Evolutionary conservation across 2,888 invertebrate species (phyloP).

Genomic region (Harpagoxenus sublaevis): DNA sequence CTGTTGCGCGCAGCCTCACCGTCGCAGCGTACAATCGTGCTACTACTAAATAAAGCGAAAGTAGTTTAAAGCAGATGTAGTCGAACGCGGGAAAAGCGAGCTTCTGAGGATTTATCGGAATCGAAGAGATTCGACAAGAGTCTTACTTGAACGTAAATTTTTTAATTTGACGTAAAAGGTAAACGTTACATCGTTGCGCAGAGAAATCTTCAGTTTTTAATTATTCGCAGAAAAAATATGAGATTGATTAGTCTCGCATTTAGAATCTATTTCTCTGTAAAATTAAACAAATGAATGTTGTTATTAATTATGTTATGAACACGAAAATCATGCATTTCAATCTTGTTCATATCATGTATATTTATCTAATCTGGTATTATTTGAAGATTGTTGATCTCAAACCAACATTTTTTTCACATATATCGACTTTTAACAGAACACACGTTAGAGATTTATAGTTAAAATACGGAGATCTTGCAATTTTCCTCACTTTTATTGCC

Average conservation of each 20-base stretch:
- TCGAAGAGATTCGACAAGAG: not conserved
- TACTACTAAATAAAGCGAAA: constrained; percentile 51
- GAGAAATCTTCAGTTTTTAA: not conserved
- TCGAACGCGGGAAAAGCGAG: not conserved
- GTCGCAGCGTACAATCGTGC: not conserved
- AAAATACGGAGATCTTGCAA: not conserved
- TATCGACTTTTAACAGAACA: constrained; percentile 24
- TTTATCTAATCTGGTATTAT: not conserved
- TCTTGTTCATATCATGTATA: not conserved
- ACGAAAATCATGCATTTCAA: not conserved
- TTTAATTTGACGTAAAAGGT: not conserved
- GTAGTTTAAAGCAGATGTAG: constrained; percentile 49
- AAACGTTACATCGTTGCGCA: not conserved
- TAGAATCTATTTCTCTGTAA: not conserved
- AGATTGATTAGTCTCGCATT: not conserved
- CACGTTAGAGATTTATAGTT: constrained; percentile 1
- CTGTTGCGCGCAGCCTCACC: not conserved
- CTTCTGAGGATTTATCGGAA: not conserved
- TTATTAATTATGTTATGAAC: not conserved
- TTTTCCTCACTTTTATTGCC: not conserved
- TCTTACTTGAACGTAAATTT: not conserved
- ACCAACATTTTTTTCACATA: not conserved
- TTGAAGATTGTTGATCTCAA: not conserved
- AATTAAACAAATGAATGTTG: not conserved
- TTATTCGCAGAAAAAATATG: not conserved